A percentile compares a stretch with the other conserved stretches of the same genome.
phyloP scores from a whole-genome alignment of 2,797 vertebrate species.

The Threskiornis aethiopicus region DNA sequence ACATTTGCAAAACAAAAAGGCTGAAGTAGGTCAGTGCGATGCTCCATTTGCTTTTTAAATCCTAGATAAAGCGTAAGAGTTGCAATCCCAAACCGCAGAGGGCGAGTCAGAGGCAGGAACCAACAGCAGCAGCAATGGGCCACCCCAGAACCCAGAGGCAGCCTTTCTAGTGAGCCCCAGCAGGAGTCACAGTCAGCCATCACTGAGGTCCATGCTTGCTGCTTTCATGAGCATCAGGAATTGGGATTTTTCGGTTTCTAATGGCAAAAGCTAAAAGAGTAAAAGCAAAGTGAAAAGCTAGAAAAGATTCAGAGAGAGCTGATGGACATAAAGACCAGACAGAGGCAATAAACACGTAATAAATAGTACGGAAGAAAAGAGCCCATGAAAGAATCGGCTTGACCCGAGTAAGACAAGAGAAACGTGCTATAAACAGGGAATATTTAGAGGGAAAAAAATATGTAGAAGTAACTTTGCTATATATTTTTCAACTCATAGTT shows the following conservation, averaged over 20 bases:
- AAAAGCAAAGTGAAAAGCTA: neutral
- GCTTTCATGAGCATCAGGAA: neutral
- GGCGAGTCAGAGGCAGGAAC: neutral
- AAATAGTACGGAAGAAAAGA: neutral
- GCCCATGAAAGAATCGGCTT: neutral
- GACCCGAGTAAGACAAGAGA: neutral
- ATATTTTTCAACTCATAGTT: neutral
- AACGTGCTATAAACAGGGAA: neutral
- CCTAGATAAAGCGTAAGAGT: slow-evolving; percentile 5
- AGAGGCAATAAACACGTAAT: neutral
- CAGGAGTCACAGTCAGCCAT: neutral
- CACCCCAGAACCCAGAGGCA: neutral
- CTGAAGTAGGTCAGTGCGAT: slow-evolving; percentile 49
- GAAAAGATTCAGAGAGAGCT: neutral
- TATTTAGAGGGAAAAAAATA: neutral
- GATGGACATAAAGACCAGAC: neutral
- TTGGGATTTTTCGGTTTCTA: neutral
- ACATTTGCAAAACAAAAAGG: slow-evolving; percentile 34
- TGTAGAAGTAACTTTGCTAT: neutral
- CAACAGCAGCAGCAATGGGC: neutral
- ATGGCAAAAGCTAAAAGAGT: neutral
- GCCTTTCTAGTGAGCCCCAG: neutral
- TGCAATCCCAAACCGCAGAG: neutral
- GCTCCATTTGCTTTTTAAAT: slow-evolving; percentile 51
- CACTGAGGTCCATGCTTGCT: neutral